A percentile compares a stretch with the other conserved stretches of the same genome.
These are phyloP conservation scores for Lasioglossum albipes DNA, from an alignment of 1,140 invertebrate genomes.

Conservation along the genomic window DNA sequence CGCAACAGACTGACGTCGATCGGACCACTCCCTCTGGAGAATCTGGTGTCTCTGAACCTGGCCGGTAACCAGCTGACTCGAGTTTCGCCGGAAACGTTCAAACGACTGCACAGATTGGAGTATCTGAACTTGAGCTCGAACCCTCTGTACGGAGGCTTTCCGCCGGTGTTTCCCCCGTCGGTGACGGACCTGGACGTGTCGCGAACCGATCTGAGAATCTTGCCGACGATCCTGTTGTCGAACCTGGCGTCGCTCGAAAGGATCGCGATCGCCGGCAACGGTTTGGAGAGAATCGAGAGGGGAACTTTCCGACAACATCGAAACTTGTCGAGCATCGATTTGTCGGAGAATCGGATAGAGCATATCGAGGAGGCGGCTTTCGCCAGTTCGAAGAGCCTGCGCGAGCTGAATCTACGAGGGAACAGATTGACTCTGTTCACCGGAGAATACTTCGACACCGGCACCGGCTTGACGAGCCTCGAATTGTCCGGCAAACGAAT, in stretches of 20 bases:
- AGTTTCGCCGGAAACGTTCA: constrained; percentile 85
- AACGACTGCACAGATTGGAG: constrained; percentile 84
- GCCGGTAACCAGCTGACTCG: constrained; percentile 89
- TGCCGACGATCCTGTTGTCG: constrained; percentile 86
- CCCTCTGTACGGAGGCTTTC: constrained; percentile 81
- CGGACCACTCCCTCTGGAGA: constrained; percentile 83
- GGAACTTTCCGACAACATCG: constrained; percentile 86
- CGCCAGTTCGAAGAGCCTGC: constrained; percentile 85
- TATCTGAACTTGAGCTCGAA: constrained; percentile 90
- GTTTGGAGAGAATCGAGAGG: constrained; percentile 86
- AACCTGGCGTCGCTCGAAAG: constrained; percentile 84
- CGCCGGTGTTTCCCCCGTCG: constrained; percentile 75
- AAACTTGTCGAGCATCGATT: constrained; percentile 86
- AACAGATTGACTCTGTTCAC: constrained; percentile 88
- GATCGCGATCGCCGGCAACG: constrained; percentile 85
- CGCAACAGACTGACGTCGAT: constrained; percentile 87
- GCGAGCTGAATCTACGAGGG: constrained; percentile 87
- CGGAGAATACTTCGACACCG: constrained; percentile 87
- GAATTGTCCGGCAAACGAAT: constrained; percentile 89
- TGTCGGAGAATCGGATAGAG: constrained; percentile 88
- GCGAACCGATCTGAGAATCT: constrained; percentile 84
- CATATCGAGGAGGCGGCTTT: constrained; percentile 89
- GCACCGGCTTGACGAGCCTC: constrained; percentile 87
- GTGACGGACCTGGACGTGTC: constrained; percentile 87
- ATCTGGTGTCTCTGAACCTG: constrained; percentile 86